Conservation (phyloP, 2,797 vertebrate species). For the Pipistrellus pipistrellus region DNA sequence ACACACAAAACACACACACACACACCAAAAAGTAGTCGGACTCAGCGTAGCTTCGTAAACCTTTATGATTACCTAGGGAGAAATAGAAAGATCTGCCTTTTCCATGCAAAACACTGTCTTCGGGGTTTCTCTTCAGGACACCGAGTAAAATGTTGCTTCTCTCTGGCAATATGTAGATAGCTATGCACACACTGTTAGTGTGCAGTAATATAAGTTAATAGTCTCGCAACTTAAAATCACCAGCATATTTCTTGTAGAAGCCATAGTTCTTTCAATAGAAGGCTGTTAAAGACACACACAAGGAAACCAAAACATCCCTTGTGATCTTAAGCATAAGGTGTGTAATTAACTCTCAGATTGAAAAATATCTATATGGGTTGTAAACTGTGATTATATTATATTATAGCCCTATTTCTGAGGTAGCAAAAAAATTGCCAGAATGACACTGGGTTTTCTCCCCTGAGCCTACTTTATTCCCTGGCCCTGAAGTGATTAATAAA, state of each 20-base stretch:
- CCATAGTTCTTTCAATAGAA: background rate
- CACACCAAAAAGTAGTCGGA: background rate
- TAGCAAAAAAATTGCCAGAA: background rate
- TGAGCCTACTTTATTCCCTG: background rate
- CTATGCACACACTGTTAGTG: conserved; percentile 43
- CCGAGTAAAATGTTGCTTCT: conserved; percentile 45
- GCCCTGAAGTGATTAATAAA: conserved; percentile 24
- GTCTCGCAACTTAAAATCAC: conserved; percentile 64
- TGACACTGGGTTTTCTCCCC: background rate
- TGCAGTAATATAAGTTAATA: conserved; percentile 65
- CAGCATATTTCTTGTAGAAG: background rate
- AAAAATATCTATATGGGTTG: background rate
- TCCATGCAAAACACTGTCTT: background rate
- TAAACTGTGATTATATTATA: conserved; percentile 22
- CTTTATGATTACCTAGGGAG: background rate
- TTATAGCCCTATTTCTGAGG: background rate
- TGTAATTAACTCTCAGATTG: background rate
- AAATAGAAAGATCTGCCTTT: background rate
- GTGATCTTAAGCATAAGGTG: background rate
- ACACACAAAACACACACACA: too few relatives aligned
- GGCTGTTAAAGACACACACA: background rate
- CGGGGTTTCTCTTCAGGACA: conserved; percentile 46
- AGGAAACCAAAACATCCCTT: background rate
- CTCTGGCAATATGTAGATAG: conserved; percentile 65
- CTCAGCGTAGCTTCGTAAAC: background rate